Evolutionary conservation across 2,888 invertebrate species (phyloP).

Genomic region (Pammene fasciana): DNA sequence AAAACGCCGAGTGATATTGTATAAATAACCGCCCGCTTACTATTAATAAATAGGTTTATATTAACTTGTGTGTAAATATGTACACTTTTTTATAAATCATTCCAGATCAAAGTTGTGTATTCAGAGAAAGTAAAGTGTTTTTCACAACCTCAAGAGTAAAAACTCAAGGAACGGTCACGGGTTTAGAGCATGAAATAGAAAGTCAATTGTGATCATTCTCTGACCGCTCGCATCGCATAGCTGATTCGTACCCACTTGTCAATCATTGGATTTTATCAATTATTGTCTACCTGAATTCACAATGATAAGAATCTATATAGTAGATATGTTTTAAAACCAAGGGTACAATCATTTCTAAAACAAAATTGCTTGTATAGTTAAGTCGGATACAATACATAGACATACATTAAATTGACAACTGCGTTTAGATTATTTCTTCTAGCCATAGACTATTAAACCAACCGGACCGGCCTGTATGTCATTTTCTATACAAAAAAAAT

Average conservation of each 20-base stretch:
- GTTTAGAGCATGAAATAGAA: constrained; percentile 68
- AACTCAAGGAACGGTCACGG: constrained; percentile 55
- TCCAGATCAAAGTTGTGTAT: not conserved
- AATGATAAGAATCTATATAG: not conserved
- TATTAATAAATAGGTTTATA: not conserved
- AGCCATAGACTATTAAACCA: too few species aligned
- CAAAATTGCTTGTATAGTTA: too few species aligned
- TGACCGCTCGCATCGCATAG: constrained; percentile 43
- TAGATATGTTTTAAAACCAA: not conserved
- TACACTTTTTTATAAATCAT: too few species aligned
- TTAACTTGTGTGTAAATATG: too few species aligned
- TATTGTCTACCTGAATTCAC: constrained; percentile 7
- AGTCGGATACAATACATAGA: too few species aligned
- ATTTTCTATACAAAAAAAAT: too few species aligned
- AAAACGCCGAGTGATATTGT: not conserved
- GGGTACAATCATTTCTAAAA: not conserved
- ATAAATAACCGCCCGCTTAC: not conserved
- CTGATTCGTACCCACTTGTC: constrained; percentile 50
- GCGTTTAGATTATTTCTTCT: too few species aligned
- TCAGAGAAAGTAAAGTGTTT: constrained; percentile 19
- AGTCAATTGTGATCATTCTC: constrained; percentile 59
- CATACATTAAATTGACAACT: too few species aligned
- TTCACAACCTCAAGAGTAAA: constrained; percentile 16
- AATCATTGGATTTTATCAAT: constrained; percentile 49
- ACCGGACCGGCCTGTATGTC: too few species aligned